Evolutionary conservation across 1,140 invertebrate genomes (phyloP).

Genomic region (Musca vetustissima): DNA sequence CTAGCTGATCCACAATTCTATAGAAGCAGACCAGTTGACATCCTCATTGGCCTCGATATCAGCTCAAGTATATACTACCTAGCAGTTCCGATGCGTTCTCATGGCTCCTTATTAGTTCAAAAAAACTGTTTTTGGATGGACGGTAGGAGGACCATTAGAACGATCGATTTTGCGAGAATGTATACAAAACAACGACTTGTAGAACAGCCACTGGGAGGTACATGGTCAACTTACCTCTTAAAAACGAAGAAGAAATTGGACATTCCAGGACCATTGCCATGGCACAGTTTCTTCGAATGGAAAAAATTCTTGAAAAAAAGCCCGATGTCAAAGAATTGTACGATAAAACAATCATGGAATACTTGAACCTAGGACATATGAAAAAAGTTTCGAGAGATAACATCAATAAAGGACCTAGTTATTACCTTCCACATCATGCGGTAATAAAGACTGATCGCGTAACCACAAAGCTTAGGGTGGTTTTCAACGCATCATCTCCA

Average conservation of each 20-base stretch:
- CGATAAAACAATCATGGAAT: conserved; percentile 33
- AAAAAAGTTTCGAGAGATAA: conserved; percentile 29
- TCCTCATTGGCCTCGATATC: too few species aligned
- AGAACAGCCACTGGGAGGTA: too few species aligned
- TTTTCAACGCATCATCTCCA: conserved; percentile 33
- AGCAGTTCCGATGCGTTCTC: too few species aligned
- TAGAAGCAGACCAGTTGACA: too few species aligned
- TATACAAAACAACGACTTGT: too few species aligned
- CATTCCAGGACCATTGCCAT: conserved; percentile 28
- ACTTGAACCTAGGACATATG: conserved; percentile 38
- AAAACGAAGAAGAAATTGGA: conserved; percentile 16
- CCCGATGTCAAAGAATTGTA: conserved; percentile 28
- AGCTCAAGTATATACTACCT: too few species aligned
- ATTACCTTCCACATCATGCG: conserved; percentile 41
- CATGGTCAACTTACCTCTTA: background rate
- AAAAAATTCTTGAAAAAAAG: conserved; percentile 27
- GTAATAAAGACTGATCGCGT: conserved; percentile 32
- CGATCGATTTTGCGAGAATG: too few species aligned
- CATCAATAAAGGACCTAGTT: conserved; percentile 18
- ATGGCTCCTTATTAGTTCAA: background rate
- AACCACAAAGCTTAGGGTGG: conserved; percentile 34
- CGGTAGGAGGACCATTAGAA: too few species aligned
- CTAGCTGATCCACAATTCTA: too few species aligned
- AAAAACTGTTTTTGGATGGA: too few species aligned
- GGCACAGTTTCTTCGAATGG: conserved; percentile 29